Conservation (phyloP, 1,140 invertebrate species). For the Batillaria attramentaria region DNA sequence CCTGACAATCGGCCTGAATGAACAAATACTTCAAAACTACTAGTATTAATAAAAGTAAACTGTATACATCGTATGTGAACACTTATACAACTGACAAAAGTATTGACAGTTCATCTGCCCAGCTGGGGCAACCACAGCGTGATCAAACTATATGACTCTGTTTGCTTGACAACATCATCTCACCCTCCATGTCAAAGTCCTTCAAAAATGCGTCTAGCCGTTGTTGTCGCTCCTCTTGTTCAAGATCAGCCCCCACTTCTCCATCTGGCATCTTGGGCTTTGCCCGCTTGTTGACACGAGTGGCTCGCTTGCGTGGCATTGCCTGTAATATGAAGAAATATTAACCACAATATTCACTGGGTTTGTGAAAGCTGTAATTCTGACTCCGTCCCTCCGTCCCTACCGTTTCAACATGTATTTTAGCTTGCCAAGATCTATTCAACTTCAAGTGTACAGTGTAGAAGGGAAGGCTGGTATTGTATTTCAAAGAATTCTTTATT, state of each 20-base stretch:
- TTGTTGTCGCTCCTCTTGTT: conserved; percentile 27
- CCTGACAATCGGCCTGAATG: not conserved
- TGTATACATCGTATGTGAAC: not conserved
- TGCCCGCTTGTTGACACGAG: conserved; percentile 26
- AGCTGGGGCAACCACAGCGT: no score
- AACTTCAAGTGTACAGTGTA: no score
- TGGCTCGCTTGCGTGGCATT: conserved; percentile 37
- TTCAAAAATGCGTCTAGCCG: conserved; percentile 33
- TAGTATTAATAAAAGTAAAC: not conserved
- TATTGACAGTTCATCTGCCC: no score
- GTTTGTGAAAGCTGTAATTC: no score
- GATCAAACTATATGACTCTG: no score
- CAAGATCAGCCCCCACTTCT: conserved; percentile 28
- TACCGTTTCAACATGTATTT: no score
- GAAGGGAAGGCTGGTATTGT: no score
- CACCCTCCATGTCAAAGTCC: conserved; percentile 43
- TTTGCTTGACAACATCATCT: not conserved
- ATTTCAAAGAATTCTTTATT: no score
- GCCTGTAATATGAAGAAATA: not conserved
- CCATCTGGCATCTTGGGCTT: conserved; percentile 37
- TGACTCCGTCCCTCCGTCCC: no score
- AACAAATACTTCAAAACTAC: not conserved
- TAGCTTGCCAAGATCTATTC: no score
- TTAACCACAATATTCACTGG: no score
- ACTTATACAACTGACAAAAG: not conserved